Percentiles rank a stretch among this genome's conserved stretches.
Evolutionary conservation across 2,113 vertebrate species (phyloP).

Genomic region (Petrocephalus zakoni): DNA sequence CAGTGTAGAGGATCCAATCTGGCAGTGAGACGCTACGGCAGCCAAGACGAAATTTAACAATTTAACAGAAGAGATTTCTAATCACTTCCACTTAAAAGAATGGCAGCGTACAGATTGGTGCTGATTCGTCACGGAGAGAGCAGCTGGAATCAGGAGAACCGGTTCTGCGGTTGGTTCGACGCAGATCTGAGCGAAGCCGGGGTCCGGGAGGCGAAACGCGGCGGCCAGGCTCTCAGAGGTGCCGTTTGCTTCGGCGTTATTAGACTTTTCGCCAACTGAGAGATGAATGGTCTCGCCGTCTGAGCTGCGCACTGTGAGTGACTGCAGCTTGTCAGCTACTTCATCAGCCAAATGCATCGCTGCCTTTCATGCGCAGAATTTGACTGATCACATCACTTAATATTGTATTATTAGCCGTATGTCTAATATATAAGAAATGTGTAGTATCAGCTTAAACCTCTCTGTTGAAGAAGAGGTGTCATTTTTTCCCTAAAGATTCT

Average conservation of each 20-base stretch:
- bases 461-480: neutral
- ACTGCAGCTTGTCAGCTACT: neutral
- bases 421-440: neutral
- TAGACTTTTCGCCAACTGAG: too few species aligned
- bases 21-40: neutral
- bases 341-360: neutral
- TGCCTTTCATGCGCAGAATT: neutral
- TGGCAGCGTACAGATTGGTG: slow-evolving; percentile 73
- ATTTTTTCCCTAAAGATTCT: neutral
- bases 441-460: neutral
- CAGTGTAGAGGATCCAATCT: neutral
- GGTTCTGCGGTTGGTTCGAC: slow-evolving; percentile 79
- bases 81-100: slow-evolving; percentile 27
- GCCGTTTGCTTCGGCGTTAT: neutral
- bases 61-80: neutral
- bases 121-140: slow-evolving; percentile 78
- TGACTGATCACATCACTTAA: neutral
- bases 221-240: slow-evolving; percentile 73
- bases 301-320: neutral
- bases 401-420: neutral
- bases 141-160: slow-evolving; percentile 78
- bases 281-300: neutral
- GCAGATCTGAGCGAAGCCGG: slow-evolving; percentile 73
- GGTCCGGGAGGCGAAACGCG: slow-evolving; percentile 65
- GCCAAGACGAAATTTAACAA: neutral